Evolutionary conservation across 2,113 vertebrate species (phyloP).

Genomic region (Pampusana beccarii): DNA sequence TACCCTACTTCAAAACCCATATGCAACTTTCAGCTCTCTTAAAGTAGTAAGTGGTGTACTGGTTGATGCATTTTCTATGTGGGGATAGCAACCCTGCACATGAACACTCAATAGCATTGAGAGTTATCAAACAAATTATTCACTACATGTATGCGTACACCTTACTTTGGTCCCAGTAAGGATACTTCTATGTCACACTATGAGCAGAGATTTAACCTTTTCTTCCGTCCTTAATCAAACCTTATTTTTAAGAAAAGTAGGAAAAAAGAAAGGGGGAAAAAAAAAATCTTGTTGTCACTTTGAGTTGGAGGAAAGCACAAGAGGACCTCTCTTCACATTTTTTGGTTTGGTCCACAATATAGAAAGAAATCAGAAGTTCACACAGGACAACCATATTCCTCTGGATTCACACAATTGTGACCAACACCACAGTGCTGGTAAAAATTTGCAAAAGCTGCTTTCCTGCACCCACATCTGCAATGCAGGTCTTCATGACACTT

Average conservation of each 20-base stretch:
- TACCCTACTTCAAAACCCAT: background rate
- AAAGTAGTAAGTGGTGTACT: background rate
- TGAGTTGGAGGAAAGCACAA: no score
- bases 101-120: background rate
- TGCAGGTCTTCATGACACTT: background rate
- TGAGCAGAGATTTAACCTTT: background rate
- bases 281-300: no score
- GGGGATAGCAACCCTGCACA: background rate
- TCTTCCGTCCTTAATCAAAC: background rate
- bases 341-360: background rate
- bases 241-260: background rate
- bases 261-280: background rate
- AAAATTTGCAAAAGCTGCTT: background rate
- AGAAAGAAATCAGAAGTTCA: background rate
- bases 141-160: no score
- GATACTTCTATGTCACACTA: background rate
- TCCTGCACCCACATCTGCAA: background rate
- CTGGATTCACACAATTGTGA: background rate
- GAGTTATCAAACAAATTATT: background rate
- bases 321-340: background rate
- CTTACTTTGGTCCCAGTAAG: background rate
- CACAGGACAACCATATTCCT: background rate
- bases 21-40: background rate
- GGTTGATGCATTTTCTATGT: background rate
- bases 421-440: background rate